Evolutionary conservation across 2,888 invertebrate species (phyloP), one percentile per base, ranked within the genome.

Genomic region (Galeopsomyia nigrocyanea): DNA sequence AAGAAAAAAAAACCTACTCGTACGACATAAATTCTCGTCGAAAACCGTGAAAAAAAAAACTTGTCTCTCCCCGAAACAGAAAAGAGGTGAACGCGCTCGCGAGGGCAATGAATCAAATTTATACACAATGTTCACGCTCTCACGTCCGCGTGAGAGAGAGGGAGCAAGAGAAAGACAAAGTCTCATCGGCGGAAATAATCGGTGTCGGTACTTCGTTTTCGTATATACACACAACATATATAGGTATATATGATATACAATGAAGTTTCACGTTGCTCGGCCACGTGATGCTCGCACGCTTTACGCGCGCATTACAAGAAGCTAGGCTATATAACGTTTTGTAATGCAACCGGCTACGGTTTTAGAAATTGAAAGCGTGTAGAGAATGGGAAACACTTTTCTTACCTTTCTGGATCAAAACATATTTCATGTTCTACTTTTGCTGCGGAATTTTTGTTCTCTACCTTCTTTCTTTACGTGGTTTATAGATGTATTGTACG

Each of bases 121-220:
- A n/a, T 5, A 10, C 22, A 22, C 10, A n/a, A 3, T 13, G 61
- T 61, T 65, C 56, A 62, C 47, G 71, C 63, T 63, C 57, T 63
- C 39, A 63, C 62, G 67, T 67, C 51, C 53, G 49, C 49, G 49
- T 39, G 64, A 70, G 60, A 53, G 46, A 16, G 31, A 49, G n/a
- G n/a, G n/a, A n/a, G n/a, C n/a, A n/a, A n/a, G n/a, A n/a, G n/a
- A n/a, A n/a, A n/a, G 39, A 61, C 71, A 71, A 71, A 66, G 62
- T 67, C 67, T 56, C 56, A 56, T 65, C 56, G 65, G 51, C 50
- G 69, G 69, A 69, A 69, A 64, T 69, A 64, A 70, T 53, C 69
- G 69, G 39, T 13, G 19, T 31, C 62, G 63, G 57, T 69, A 60
- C 46, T 22, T 62, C 49, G 46, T 68, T 68, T 68, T 55, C 39